Conservation (phyloP, 2,888 invertebrate species). For the Prosapia bicincta region DNA sequence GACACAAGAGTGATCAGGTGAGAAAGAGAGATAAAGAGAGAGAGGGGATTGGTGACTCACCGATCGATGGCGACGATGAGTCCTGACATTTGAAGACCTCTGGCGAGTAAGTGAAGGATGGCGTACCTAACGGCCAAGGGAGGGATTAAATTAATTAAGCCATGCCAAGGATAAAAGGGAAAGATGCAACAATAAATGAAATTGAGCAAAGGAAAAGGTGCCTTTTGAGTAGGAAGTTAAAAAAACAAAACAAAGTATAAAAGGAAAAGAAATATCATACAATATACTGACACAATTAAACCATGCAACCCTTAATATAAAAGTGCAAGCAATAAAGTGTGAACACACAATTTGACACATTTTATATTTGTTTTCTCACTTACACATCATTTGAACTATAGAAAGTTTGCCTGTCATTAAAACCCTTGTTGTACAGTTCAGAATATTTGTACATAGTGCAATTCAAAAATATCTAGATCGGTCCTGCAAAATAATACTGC, state of each 20-base stretch:
- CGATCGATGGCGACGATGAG: constrained; percentile 42
- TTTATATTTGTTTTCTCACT: no score
- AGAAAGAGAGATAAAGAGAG: background rate
- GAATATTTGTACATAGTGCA: no score
- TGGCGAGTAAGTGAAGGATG: constrained; percentile 70
- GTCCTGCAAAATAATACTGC: no score
- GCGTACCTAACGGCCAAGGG: constrained; percentile 54
- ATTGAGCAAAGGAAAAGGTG: constrained; percentile 17
- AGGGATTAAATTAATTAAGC: constrained; percentile 3
- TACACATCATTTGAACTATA: no score
- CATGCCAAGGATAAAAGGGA: constrained; percentile 16
- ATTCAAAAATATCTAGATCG: no score
- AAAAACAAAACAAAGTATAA: constrained; percentile 12
- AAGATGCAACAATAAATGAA: constrained; percentile 3
- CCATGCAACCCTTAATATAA: constrained; percentile 3
- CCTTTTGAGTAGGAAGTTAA: background rate
- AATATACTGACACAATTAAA: constrained; percentile 9
- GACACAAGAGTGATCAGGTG: background rate
- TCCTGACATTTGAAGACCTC: constrained; percentile 56
- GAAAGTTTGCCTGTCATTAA: no score
- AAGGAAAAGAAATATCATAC: background rate
- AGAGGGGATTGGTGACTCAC: constrained; percentile 38
- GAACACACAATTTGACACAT: no score
- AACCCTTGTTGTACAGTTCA: no score
- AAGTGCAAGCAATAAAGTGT: background rate